Conservation (phyloP, 2,113 vertebrate genomes). For the Neomonachus schauinslandi region DNA sequence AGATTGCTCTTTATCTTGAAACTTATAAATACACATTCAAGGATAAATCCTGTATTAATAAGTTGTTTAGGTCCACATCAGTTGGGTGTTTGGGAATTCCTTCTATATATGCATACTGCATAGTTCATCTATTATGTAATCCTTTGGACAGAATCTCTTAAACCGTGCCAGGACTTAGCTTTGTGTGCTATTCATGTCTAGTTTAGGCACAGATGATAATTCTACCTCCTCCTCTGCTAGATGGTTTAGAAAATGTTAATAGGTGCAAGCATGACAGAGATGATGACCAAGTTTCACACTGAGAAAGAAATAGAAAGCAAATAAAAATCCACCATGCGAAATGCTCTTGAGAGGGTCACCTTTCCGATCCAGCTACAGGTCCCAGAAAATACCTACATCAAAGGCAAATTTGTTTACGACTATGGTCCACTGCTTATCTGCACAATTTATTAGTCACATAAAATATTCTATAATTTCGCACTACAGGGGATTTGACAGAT, state of each 20-base stretch:
- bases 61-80: background rate
- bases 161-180: background rate
- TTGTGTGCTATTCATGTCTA: constrained; percentile 43
- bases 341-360: background rate
- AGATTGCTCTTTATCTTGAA: background rate
- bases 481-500: constrained; percentile 55
- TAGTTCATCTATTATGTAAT: background rate
- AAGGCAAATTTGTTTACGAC: constrained; percentile 16
- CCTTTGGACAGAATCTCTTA: background rate
- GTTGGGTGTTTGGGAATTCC: background rate
- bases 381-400: background rate
- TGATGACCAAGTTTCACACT: background rate
- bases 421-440: background rate
- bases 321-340: constrained; percentile 60
- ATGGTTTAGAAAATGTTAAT: constrained; percentile 42
- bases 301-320: constrained; percentile 11
- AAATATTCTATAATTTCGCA: constrained; percentile 46
- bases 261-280: constrained; percentile 43
- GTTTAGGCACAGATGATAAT: constrained; percentile 36
- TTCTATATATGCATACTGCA: background rate
- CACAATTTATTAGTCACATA: constrained; percentile 53
- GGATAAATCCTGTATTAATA: background rate
- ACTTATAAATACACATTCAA: background rate
- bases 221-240: background rate
- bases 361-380: background rate